A percentile compares a stretch with the other conserved stretches of the same genome.
These are phyloP conservation scores for Exaiptasia diaphana DNA, from an alignment of 64 coral and sea anemone species.

Conservation along the genomic window DNA sequence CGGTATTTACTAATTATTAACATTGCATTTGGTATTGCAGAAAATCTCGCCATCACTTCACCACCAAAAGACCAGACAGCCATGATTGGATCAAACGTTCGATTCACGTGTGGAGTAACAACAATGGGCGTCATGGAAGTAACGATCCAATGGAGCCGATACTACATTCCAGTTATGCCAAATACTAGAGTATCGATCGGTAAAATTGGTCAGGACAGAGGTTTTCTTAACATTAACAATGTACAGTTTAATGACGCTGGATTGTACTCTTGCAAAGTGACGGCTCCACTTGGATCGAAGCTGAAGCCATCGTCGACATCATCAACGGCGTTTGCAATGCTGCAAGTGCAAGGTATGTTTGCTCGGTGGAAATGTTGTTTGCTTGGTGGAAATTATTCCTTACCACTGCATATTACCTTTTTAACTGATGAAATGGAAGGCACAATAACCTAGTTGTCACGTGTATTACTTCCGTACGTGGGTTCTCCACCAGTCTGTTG, in stretches of 20 bases:
- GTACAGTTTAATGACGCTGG: slow-evolving; percentile 22
- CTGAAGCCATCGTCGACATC: not conserved
- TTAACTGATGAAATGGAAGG: too few relatives aligned
- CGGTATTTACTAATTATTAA: not conserved
- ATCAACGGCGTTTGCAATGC: not conserved
- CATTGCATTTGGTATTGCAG: not conserved
- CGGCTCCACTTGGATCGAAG: not conserved
- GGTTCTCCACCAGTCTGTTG: too few relatives aligned
- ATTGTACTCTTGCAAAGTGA: slow-evolving; percentile 6
- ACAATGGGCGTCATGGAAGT: slow-evolving; percentile 19
- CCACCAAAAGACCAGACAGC: slow-evolving; percentile 4
- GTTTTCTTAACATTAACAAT: slow-evolving; percentile 18
- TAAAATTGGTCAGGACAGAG: slow-evolving; percentile 13
- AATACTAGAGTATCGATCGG: slow-evolving; percentile 6
- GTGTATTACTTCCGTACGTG: too few relatives aligned
- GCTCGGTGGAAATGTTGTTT: too few relatives aligned
- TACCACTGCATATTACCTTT: too few relatives aligned
- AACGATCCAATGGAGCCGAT: slow-evolving; percentile 38
- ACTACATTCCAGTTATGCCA: not conserved
- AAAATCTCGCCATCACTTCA: not conserved
- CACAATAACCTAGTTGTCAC: too few relatives aligned
- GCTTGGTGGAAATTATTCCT: too few relatives aligned
- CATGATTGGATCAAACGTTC: not conserved
- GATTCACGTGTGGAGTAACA: slow-evolving; percentile 33
- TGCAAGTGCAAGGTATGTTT: slow-evolving; percentile 53